Evolutionary conservation across 2,797 vertebrate genomes (phyloP), one percentile per base, ranked within the genome.

Genomic region (Delichon dasypus): DNA sequence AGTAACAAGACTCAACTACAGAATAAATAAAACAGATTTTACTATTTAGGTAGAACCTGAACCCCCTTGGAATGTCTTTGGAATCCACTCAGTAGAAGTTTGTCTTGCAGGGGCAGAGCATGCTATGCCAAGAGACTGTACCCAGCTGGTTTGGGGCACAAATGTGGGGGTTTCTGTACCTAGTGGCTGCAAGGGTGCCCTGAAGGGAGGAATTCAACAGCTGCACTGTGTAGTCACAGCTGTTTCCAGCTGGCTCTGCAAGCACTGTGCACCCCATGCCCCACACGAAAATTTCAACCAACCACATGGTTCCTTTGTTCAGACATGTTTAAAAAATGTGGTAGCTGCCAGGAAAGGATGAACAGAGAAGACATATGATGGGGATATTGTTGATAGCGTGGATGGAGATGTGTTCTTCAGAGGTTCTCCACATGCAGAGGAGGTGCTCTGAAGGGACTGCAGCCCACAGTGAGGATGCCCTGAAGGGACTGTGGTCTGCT

Each of bases 51-150:
- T 20, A 42, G 45, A 62, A 11, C 13, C 26, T 72, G 74, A 74
- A 57, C 6, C 36, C 47, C 8, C 13, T 8, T 38, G 27, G 16
- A 5, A 16, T 5, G 1, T 47, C 53, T 25, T 54, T 34, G 26
- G 34, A 65, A 19, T 25, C 19, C 9, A 4, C 11, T 62, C 34
- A 62, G 19, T 20, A 38, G 50, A 16, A 67, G 42, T 45, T 47
- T 40, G 13, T 42, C 60, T 65, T 51, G 32, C 38, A 81, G 8
- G 2, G 27, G 6, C 12, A 53, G 4, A 45, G 47, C 14, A 23
- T 12, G 13, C 20, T 57, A 13, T 21, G 11, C 9, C 0, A 0
- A 32, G 25, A 45, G 10, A n/a, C 14, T 2, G 7, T 17, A 60
- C 14, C 5, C 48, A 40, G 32, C 14, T 50, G 11, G 14, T 42